Conservation (phyloP, 2,888 invertebrate species). For the Serrognathus titanus region DNA sequence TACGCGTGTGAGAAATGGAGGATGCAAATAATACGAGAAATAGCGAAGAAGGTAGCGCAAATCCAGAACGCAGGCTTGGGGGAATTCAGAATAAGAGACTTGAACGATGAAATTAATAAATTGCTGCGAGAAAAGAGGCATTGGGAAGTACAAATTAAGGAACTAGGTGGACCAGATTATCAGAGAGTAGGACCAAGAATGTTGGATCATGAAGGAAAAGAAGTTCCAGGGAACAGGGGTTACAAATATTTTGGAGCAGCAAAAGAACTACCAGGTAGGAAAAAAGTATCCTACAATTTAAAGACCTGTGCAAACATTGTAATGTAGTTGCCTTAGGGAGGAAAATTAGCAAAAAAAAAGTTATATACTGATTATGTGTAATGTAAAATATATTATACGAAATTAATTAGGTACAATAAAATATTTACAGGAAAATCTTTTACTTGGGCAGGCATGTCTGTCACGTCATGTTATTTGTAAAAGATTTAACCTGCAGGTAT, state of each 20-base stretch:
- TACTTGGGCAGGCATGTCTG: no score
- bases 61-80: slow-evolving; percentile 99
- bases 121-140: slow-evolving; percentile 91
- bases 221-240: slow-evolving; percentile 96
- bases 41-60: slow-evolving; percentile 97
- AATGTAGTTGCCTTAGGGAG: no score
- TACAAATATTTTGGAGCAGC: slow-evolving; percentile 99
- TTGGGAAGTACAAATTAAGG: slow-evolving; percentile 96
- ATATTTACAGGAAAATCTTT: no score
- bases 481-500: background rate
- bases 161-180: slow-evolving; percentile 93
- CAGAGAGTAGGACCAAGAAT: slow-evolving; percentile 87
- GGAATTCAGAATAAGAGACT: slow-evolving; percentile 94
- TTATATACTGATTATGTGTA: background rate
- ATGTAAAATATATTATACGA: slow-evolving; percentile 18
- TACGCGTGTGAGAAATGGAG: slow-evolving; percentile 95
- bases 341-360: no score
- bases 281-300: background rate
- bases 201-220: slow-evolving; percentile 90
- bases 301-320: slow-evolving; percentile 1
- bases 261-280: slow-evolving; percentile 85
- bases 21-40: slow-evolving; percentile 93
- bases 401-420: slow-evolving; percentile 13
- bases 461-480: no score
- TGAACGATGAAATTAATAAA: slow-evolving; percentile 99